Percentiles rank a stretch among this genome's conserved stretches.
These are phyloP conservation scores for Torymus tubicola DNA, from an alignment of 2,888 invertebrate genomes.

Conservation along the genomic window DNA sequence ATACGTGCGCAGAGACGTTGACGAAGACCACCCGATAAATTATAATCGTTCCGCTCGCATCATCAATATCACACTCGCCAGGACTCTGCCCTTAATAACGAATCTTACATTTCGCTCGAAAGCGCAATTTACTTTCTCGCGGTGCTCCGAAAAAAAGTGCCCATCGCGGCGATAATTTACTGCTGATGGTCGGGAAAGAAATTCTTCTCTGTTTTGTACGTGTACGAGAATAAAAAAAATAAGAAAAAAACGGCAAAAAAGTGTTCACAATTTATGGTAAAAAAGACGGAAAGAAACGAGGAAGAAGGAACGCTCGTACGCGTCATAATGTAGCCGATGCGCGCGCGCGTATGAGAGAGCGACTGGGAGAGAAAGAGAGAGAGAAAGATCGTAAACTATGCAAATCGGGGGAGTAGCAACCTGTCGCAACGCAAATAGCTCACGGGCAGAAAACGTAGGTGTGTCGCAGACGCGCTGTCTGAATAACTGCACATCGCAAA, in stretches of 20 bases:
- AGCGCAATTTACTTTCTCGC: slow-evolving; percentile 21
- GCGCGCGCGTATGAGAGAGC: not conserved
- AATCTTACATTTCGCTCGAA: slow-evolving; percentile 18
- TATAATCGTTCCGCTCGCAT: not conserved
- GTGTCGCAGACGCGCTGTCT: slow-evolving; percentile 54
- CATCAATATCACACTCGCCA: slow-evolving; percentile 19
- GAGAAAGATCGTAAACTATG: slow-evolving; percentile 56
- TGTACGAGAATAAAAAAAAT: not conserved
- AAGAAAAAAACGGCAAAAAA: not conserved
- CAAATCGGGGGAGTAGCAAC: slow-evolving; percentile 61
- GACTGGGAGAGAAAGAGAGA: slow-evolving; percentile 1
- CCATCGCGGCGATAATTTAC: slow-evolving; percentile 37
- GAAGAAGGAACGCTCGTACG: slow-evolving; percentile 14
- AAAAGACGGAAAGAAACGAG: slow-evolving; percentile 28
- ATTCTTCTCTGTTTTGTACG: not conserved
- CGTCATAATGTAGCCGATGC: not conserved
- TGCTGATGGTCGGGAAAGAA: slow-evolving; percentile 7
- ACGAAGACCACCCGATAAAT: slow-evolving; percentile 1
- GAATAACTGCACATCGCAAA: slow-evolving; percentile 41
- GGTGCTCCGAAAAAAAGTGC: slow-evolving; percentile 15
- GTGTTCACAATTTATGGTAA: slow-evolving; percentile 32
- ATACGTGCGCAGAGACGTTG: not conserved
- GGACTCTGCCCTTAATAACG: not conserved
- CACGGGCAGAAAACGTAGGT: slow-evolving; percentile 61
- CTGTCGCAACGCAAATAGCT: slow-evolving; percentile 65